Base-by-base conservation (phyloP, 2,888 invertebrate genomes). In the Cantharis nigra region DNA sequence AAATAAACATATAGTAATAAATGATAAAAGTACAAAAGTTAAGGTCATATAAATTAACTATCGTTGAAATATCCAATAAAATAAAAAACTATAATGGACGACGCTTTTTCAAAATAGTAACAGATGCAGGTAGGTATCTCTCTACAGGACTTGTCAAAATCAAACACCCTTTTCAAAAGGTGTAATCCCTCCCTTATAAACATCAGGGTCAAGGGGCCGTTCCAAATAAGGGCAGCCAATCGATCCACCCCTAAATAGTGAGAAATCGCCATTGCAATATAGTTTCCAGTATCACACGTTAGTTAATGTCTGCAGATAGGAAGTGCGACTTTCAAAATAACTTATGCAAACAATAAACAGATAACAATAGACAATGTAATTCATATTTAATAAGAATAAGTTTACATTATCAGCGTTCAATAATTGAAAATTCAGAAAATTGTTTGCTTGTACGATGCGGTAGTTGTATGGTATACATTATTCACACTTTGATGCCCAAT, bases 121-220 rank as follows among this genome's bases (percentile, higher is more conserved):
- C 13, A 49, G n/a, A 49, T 49, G n/a, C 49, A 49, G 49, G 49
- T 49, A 49, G 49, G 49, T 49, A 49, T 49, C 33, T 33, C 3
- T 26, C 33, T n/a, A 49, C n/a, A 49, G 7, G 5, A 49, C n/a
- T 49, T 49, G 49, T 67, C 65, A 23, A 67, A 67, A n/a, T 20
- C 23, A 23, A 67, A 67, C 65, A 67, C 65, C 79, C 72, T 74
- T 70, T 72, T 71, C 77, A 74, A 77, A 75, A 70, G 70, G 65
- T 33, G 20, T 63, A 67, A 72, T 67, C 76, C 74, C 80, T 69
- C 76, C 78, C 78, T 71, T 77, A 67, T 72, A 26, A 20, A 63
- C 69, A 67, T 67, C 82, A 81, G 80, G 82, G 81, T 78, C 79
- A 77, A 78, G 75, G 80, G 81, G 82, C 77, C 74, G 81, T 79